A percentile compares a stretch with the other conserved stretches of the same genome.
These are phyloP conservation scores for Ophioninae sp. DNA, from an alignment of 2,888 invertebrate species.

Conservation along the genomic window DNA sequence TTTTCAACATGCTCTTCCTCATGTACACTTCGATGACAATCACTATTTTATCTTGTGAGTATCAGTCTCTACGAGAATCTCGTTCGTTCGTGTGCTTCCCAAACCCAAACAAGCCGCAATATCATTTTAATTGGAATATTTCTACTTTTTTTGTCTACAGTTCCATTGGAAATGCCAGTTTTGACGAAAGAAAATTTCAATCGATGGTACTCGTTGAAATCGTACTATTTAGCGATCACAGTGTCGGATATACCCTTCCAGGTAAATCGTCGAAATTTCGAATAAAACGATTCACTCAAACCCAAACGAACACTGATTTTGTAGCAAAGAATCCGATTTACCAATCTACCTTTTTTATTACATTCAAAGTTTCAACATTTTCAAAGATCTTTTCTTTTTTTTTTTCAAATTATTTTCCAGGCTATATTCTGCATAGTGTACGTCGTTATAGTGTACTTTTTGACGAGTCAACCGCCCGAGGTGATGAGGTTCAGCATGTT, in stretches of 20 bases:
- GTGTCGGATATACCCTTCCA: constrained; percentile 99
- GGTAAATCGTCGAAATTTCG: constrained; percentile 82
- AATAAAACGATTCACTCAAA: neutral
- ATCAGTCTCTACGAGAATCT: constrained; percentile 35
- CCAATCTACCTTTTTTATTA: neutral
- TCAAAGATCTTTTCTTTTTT: neutral
- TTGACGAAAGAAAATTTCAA: constrained; percentile 97
- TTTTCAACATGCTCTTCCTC: constrained; percentile 99
- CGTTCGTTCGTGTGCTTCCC: neutral
- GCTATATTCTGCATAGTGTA: constrained; percentile 96
- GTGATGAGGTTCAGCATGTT: constrained; percentile 93
- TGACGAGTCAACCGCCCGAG: constrained; percentile 96
- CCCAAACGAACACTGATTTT: neutral
- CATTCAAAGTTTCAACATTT: neutral
- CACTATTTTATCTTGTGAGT: constrained; percentile 97
- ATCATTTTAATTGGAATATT: neutral
- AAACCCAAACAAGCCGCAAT: neutral
- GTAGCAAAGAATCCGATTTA: neutral
- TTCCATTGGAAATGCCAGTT: constrained; percentile 97
- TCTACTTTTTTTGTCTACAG: constrained; percentile 79
- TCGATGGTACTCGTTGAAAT: constrained; percentile 97
- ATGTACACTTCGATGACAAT: constrained; percentile 99
- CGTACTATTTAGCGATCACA: constrained; percentile 97
- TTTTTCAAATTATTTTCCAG: constrained; percentile 82
- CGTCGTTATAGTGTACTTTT: constrained; percentile 95